Conservation (phyloP, 2,888 invertebrate genomes). For the Caenorhabditis sp. region DNA sequence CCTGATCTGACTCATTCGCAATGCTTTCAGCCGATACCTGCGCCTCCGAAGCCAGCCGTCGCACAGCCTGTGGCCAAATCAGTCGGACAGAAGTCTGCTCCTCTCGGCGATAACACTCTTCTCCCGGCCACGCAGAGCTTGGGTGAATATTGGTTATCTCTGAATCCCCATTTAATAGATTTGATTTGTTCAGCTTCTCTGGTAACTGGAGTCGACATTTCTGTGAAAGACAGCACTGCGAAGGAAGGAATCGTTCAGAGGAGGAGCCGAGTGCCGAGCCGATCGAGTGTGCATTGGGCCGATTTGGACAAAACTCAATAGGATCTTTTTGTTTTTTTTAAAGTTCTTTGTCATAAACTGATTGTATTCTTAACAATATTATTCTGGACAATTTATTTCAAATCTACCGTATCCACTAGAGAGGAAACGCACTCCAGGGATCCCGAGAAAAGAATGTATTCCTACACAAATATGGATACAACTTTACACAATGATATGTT, state of each 20-base stretch:
- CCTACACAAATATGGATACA: too few species aligned
- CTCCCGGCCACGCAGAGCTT: slow-evolving; percentile 39
- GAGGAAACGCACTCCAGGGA: too few species aligned
- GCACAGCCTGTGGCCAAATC: slow-evolving; percentile 48
- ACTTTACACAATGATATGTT: too few species aligned
- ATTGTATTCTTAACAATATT: too few species aligned
- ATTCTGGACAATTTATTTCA: too few species aligned
- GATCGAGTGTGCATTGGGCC: slow-evolving; percentile 20
- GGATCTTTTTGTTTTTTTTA: not conserved
- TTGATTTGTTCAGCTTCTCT: slow-evolving; percentile 14
- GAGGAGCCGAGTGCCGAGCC: slow-evolving; percentile 7
- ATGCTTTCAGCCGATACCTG: not conserved
- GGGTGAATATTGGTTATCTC: too few species aligned
- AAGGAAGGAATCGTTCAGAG: slow-evolving; percentile 16
- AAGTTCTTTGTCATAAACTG: not conserved
- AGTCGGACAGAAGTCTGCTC: slow-evolving; percentile 52
- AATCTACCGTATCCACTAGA: too few species aligned
- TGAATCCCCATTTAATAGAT: too few species aligned
- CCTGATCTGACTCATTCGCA: slow-evolving; percentile 14
- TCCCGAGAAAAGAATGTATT: too few species aligned
- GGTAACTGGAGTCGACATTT: slow-evolving; percentile 29
- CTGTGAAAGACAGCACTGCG: slow-evolving; percentile 18
- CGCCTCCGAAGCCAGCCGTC: slow-evolving; percentile 17
- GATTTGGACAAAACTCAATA: slow-evolving; percentile 39
- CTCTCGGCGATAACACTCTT: slow-evolving; percentile 26